These are phyloP conservation scores for Aphodius sticticus DNA, from an alignment of 2,888 invertebrate species.

Conservation along the genomic window DNA sequence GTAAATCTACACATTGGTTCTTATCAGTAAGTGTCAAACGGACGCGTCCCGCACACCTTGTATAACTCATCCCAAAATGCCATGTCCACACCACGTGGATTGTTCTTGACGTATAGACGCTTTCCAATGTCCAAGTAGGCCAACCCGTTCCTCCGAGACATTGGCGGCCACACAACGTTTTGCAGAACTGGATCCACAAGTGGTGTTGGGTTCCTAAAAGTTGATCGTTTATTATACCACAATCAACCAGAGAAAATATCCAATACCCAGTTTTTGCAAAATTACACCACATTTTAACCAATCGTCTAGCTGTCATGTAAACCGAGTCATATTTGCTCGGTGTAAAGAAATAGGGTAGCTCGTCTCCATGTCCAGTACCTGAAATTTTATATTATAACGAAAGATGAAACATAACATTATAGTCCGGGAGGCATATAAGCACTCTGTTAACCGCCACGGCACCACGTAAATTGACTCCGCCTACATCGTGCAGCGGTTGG, in stretches of 20 bases:
- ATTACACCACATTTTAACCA: slow-evolving; percentile 27
- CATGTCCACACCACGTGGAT: slow-evolving; percentile 13
- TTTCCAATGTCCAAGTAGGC: slow-evolving; percentile 20
- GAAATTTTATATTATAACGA: neutral
- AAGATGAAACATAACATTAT: neutral
- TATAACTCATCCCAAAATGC: slow-evolving; percentile 27
- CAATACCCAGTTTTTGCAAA: slow-evolving; percentile 28
- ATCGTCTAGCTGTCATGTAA: slow-evolving; percentile 11
- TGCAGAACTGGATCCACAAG: slow-evolving; percentile 22
- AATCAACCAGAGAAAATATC: neutral
- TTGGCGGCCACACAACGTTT: slow-evolving; percentile 18
- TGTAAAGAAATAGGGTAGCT: slow-evolving; percentile 25
- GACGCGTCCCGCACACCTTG: slow-evolving; percentile 12
- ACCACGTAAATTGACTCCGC: too few relatives aligned
- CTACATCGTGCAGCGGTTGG: too few relatives aligned
- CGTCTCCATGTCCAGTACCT: slow-evolving; percentile 28
- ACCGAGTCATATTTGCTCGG: neutral
- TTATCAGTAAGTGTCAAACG: slow-evolving; percentile 26
- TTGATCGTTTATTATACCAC: neutral
- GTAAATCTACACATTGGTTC: neutral
- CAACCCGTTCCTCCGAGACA: slow-evolving; percentile 10
- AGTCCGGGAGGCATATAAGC: too few relatives aligned
- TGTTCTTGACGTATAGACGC: neutral
- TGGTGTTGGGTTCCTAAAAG: slow-evolving; percentile 23
- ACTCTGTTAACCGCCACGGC: too few relatives aligned